Conservation (phyloP, 1,140 invertebrate species). For the Scaptomyza pallida region DNA sequence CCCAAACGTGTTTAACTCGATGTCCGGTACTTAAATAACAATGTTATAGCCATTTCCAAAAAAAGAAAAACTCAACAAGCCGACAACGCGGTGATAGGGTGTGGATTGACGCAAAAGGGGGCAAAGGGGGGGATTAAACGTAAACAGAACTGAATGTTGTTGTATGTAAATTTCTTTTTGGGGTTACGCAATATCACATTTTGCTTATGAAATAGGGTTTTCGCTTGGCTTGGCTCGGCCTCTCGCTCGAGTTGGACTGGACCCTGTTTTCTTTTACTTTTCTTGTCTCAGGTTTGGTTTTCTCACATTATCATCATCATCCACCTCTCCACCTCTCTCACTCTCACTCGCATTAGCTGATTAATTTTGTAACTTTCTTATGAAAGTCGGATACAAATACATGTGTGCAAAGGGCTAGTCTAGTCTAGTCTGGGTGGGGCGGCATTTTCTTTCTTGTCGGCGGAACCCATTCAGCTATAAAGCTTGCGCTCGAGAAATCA, state of each 20-base stretch:
- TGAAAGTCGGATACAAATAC: constrained; percentile 22
- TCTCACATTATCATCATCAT: constrained; percentile 26
- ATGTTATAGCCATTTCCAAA: constrained; percentile 22
- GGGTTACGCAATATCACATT: constrained; percentile 31
- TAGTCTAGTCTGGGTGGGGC: background rate
- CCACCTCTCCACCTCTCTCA: constrained; percentile 2
- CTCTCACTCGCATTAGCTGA: background rate
- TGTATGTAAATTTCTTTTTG: constrained; percentile 43
- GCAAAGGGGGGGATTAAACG: constrained; percentile 10
- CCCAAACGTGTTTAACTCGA: constrained; percentile 43
- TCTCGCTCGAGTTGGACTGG: background rate
- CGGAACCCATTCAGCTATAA: constrained; percentile 38
- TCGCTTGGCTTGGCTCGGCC: constrained; percentile 26
- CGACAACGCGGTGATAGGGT: background rate
- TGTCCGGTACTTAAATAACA: constrained; percentile 50
- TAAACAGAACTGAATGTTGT: constrained; percentile 26
- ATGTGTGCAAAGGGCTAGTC: constrained; percentile 25
- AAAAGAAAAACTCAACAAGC: constrained; percentile 13
- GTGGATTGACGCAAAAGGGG: background rate
- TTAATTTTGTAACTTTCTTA: constrained; percentile 52
- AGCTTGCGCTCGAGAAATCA: constrained; percentile 26
- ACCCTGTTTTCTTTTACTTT: constrained; percentile 1
- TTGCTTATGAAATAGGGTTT: constrained; percentile 44
- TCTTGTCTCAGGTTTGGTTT: too few relatives aligned
- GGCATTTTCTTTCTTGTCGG: background rate